phyloP scores from a whole-genome alignment of 2,888 invertebrate species.

The Drosophila anceps region DNA sequence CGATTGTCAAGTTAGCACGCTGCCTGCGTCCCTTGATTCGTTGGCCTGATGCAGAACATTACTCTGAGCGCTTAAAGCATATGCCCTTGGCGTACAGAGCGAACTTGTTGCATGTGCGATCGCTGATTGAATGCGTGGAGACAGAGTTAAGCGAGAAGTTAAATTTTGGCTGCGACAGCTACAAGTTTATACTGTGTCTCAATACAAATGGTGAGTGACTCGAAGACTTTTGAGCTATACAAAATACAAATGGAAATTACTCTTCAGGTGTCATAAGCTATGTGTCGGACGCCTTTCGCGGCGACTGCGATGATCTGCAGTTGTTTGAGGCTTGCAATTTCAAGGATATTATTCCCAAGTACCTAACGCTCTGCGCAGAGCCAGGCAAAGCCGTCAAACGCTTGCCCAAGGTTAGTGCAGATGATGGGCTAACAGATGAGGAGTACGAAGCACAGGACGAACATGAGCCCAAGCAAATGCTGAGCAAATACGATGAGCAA shows the following conservation, averaged over 20 bases:
- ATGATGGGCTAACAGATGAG: slow-evolving; percentile 41
- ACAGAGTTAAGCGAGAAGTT: slow-evolving; percentile 79
- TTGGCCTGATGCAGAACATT: slow-evolving; percentile 84
- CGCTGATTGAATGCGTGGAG: slow-evolving; percentile 84
- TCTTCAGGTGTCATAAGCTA: slow-evolving; percentile 81
- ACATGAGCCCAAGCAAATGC: slow-evolving; percentile 21
- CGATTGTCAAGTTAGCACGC: slow-evolving; percentile 78
- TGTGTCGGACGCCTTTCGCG: slow-evolving; percentile 83
- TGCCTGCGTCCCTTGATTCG: slow-evolving; percentile 82
- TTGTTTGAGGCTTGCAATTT: slow-evolving; percentile 83
- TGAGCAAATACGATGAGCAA: slow-evolving; percentile 75
- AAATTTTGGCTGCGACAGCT: slow-evolving; percentile 81
- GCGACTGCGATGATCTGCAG: slow-evolving; percentile 83
- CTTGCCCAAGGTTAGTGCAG: slow-evolving; percentile 39
- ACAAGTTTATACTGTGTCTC: slow-evolving; percentile 84
- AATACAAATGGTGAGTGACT: slow-evolving; percentile 79
- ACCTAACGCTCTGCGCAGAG: slow-evolving; percentile 83
- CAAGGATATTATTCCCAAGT: slow-evolving; percentile 82
- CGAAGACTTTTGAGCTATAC: too few species aligned
- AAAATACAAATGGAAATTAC: background rate
- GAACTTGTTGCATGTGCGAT: slow-evolving; percentile 83
- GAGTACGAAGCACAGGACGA: slow-evolving; percentile 44
- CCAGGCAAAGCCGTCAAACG: slow-evolving; percentile 83
- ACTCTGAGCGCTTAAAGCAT: slow-evolving; percentile 84
- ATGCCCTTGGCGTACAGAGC: slow-evolving; percentile 83